Evolutionary conservation across 2,797 vertebrate species (phyloP).

Genomic region (Thamnophis elegans): DNA sequence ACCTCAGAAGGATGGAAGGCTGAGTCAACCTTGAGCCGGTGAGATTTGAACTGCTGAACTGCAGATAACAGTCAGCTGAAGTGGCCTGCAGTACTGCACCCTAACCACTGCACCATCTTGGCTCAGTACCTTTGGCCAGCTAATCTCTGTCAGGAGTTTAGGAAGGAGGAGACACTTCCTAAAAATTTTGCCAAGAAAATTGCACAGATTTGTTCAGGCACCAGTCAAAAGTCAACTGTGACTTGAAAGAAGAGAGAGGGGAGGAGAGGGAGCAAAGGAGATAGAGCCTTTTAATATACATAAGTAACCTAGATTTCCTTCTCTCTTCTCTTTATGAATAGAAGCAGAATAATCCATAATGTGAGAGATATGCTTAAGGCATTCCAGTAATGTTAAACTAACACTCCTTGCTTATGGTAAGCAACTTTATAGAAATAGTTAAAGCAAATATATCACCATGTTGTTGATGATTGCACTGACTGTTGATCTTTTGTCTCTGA

Average conservation of each 20-base stretch:
- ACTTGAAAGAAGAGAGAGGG: background rate
- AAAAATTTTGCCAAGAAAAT: background rate
- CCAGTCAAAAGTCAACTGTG: background rate
- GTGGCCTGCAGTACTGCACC: too few relatives aligned
- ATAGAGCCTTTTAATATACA: background rate
- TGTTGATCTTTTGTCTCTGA: constrained; percentile 28
- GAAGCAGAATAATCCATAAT: constrained; percentile 50
- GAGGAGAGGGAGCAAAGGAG: background rate
- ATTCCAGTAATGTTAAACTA: constrained; percentile 56
- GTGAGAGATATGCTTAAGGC: constrained; percentile 38
- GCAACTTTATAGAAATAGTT: constrained; percentile 36
- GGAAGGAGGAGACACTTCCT: background rate
- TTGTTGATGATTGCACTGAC: constrained; percentile 19
- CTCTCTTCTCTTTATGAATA: background rate
- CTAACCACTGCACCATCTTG: too few relatives aligned
- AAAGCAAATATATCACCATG: constrained; percentile 4
- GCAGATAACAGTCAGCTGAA: too few relatives aligned
- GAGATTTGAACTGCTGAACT: too few relatives aligned
- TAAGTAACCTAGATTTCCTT: background rate
- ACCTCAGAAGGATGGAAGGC: too few relatives aligned
- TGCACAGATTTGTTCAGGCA: background rate
- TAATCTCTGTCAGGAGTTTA: background rate
- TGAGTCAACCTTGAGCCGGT: too few relatives aligned
- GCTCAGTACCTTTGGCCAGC: background rate
- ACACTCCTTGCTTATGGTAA: constrained; percentile 48